Percentiles rank a stretch among this genome's conserved stretches.
Conservation (phyloP, 2,113 vertebrate species). For the Salvelinus alpinus region DNA sequence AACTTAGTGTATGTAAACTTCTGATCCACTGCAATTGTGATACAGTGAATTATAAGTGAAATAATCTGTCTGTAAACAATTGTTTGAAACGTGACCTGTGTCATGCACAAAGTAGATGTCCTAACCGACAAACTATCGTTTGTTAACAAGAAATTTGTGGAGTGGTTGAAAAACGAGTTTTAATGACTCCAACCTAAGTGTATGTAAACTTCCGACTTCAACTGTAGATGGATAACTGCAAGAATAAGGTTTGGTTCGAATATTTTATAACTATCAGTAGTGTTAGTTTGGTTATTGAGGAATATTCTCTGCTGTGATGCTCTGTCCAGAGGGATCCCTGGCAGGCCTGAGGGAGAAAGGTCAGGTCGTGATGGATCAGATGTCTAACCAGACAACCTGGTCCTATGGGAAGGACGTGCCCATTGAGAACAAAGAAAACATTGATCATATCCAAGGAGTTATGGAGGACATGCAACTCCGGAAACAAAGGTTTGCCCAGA, state of each 20-base stretch:
- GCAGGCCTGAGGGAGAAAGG: conserved; percentile 93
- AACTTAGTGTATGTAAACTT: no score
- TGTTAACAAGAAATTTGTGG: no score
- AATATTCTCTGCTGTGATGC: neutral
- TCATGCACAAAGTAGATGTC: no score
- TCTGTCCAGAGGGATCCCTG: conserved; percentile 67
- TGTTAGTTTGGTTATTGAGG: neutral
- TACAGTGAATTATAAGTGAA: no score
- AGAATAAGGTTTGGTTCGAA: neutral
- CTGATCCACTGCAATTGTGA: no score
- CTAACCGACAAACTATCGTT: no score
- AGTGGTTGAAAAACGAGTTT: no score
- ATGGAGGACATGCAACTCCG: conserved; percentile 99
- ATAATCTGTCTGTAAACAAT: no score
- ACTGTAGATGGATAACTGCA: neutral
- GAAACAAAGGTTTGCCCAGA: conserved; percentile 85
- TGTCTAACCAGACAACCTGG: conserved; percentile 89
- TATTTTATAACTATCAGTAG: no score
- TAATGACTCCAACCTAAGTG: no score
- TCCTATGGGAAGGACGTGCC: conserved; percentile 85
- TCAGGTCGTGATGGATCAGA: conserved; percentile 89
- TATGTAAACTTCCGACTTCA: no score
- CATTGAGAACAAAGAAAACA: conserved; percentile 90
- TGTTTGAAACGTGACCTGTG: no score
- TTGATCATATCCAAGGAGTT: conserved; percentile 92